Conservation (phyloP, 2,888 invertebrate genomes). For the Merodon equestris region DNA sequence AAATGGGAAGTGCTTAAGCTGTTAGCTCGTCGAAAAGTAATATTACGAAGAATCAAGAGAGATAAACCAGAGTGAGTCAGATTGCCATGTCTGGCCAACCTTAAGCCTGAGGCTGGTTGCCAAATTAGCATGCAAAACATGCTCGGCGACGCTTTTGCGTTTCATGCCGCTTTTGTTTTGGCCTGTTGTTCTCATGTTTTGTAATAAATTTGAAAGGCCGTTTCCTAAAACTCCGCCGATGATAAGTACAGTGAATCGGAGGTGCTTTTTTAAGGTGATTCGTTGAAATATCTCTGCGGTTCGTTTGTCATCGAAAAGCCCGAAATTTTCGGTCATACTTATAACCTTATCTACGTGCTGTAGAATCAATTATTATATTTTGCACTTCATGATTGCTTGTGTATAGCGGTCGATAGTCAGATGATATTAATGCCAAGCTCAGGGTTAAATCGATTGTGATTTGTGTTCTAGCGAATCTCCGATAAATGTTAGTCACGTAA, state of each 20-base stretch:
- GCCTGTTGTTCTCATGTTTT: not conserved
- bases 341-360: too few species aligned
- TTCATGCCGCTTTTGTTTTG: conserved; percentile 16
- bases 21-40: conserved; percentile 28
- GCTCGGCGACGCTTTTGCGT: conserved; percentile 16
- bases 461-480: not conserved
- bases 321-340: too few species aligned
- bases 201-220: conserved; percentile 4
- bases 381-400: too few species aligned
- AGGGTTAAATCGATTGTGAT: too few species aligned
- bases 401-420: too few species aligned
- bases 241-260: conserved; percentile 30
- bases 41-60: not conserved
- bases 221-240: conserved; percentile 9
- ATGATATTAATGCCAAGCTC: too few species aligned
- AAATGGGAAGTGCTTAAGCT: conserved; percentile 32
- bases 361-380: too few species aligned
- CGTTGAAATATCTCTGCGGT: too few species aligned
- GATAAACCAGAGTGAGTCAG: conserved; percentile 41
- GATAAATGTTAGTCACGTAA: not conserved
- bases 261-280: too few species aligned
- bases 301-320: too few species aligned
- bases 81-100: conserved; percentile 40
- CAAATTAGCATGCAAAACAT: conserved; percentile 56
- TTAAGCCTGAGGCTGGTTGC: conserved; percentile 23